Conservation (phyloP, 2,888 invertebrate species). For the Lutraria lutraria region DNA sequence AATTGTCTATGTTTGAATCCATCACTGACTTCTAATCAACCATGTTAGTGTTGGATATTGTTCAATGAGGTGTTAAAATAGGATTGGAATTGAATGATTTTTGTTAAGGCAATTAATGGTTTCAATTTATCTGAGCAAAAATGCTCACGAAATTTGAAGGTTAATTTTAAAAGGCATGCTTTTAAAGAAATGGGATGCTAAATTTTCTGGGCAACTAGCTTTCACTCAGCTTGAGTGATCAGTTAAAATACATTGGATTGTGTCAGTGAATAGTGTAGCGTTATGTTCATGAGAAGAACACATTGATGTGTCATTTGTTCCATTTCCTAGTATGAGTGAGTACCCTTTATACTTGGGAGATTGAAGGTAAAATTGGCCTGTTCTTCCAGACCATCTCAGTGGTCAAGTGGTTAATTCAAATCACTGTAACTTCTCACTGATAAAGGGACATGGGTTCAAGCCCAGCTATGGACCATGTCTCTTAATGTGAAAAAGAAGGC, state of each 20-base stretch:
- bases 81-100: background rate
- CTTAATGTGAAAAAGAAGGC: too few species aligned
- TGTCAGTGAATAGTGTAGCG: background rate
- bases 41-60: background rate
- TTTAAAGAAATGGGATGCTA: conserved; percentile 6
- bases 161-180: background rate
- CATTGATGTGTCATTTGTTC: too few species aligned
- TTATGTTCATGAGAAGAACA: too few species aligned
- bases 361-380: too few species aligned
- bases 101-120: background rate
- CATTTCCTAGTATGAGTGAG: too few species aligned
- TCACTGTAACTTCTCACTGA: too few species aligned
- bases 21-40: background rate
- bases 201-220: background rate
- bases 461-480: too few species aligned
- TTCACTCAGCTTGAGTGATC: background rate
- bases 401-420: too few species aligned
- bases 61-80: background rate
- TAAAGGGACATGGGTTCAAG: too few species aligned
- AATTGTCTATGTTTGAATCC: background rate
- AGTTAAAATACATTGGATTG: background rate
- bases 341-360: too few species aligned
- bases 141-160: background rate
- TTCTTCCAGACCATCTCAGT: too few species aligned
- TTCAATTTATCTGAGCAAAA: background rate